Evolutionary conservation across 2,888 invertebrate genomes (phyloP), one percentile per base, ranked within the genome.

Genomic region (Maniola hyperantus): DNA sequence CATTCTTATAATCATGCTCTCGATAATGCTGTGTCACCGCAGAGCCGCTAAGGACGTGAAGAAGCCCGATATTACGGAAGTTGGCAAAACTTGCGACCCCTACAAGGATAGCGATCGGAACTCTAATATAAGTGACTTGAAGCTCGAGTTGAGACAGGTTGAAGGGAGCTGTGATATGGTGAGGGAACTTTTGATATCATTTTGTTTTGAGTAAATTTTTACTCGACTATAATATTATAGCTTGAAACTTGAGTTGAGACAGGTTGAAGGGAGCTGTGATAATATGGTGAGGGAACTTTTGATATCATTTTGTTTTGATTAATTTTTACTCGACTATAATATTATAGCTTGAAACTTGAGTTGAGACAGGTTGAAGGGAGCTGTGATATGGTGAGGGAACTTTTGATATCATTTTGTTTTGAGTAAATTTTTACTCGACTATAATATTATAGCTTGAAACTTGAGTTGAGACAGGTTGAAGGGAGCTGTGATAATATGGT

Each of bases 71-170:
- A 83, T 92, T 8, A 89, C 89, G 0, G 83, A 87, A 44, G 69
- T 89, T 64, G 83, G 85, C 8, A 91, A 90, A 72, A 81, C 77
- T 0, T 84, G 84, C 46, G 87, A 89, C 46, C 82, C 82, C 59
- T 95, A 93, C 72, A 95, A 95, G 74, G 96, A 96, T 80, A 97
- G 96, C 62, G 98, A 98, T 84, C 93, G 97, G 69, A 97, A 96
- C 79, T 98, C 98, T 48, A 97, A 97, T 82, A 97, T 97, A 76
- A 98, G 98, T 74, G 98, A 98, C 86, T 92, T 98, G 80, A 98
- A 98, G 86, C 93, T 97, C 74, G 98, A 98, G 84, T 93, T 98
- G 70, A 93, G 97, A 63, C 97, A 97, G 51, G 95, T 96, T 60
- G 96, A 96, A 69, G 96, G 96, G 44, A 95, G 95, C 75, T 96